phyloP scores from a whole-genome alignment of 2,797 vertebrate species.

The Sciurus vulgaris region DNA sequence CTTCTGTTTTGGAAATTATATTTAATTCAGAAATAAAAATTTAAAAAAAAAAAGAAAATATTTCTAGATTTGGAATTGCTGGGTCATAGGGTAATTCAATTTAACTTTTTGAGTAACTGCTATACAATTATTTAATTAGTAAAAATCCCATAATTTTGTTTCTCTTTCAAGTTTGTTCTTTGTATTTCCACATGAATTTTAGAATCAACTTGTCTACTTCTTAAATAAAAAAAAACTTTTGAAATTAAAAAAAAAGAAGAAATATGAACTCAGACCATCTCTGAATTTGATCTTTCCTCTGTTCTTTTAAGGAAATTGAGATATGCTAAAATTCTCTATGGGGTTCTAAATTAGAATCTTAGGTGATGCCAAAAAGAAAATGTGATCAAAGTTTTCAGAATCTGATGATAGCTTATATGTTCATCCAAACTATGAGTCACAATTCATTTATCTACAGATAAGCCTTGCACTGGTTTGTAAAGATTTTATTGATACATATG shows the following conservation, averaged over 20 bases:
- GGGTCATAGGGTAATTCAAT: no score
- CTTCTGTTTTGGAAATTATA: slow-evolving; percentile 29
- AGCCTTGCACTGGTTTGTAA: neutral
- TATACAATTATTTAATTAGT: no score
- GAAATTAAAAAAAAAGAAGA: no score
- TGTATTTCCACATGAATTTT: no score
- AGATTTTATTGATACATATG: neutral
- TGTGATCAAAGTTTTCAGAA: neutral
- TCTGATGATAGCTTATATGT: neutral
- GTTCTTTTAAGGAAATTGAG: neutral
- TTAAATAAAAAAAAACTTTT: no score
- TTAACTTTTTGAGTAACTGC: no score
- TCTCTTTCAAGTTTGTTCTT: no score
- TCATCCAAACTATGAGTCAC: neutral
- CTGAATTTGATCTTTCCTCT: slow-evolving; percentile 43
- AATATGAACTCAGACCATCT: slow-evolving; percentile 40
- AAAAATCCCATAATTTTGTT: no score
- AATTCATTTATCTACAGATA: neutral
- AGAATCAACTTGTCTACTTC: no score
- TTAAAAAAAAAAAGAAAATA: no score
- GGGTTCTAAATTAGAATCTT: slow-evolving; percentile 48
- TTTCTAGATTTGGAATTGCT: no score
- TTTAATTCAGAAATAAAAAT: slow-evolving; percentile 7
- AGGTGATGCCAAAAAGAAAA: slow-evolving; percentile 35
- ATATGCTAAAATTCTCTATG: neutral